A percentile compares a stretch with the other conserved stretches of the same genome.
Evolutionary conservation across 2,113 vertebrate genomes (phyloP).

Genomic region (Andinoacara biseriatus): DNA sequence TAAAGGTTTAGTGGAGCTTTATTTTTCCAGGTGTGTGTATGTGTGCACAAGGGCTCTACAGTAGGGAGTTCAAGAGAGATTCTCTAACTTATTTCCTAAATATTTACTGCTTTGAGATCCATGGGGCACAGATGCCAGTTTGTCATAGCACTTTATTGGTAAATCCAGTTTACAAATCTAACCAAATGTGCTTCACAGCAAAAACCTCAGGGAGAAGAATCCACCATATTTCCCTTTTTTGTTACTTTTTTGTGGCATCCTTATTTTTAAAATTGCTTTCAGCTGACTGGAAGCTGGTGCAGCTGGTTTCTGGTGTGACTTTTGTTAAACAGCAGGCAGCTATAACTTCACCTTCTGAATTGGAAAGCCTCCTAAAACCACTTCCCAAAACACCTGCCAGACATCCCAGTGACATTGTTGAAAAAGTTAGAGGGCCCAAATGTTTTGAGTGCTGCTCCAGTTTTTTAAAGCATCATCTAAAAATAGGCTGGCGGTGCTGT

Average conservation of each 20-base stretch:
- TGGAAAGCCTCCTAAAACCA: slow-evolving; percentile 20
- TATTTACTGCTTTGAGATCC: slow-evolving; percentile 21
- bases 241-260: background rate
- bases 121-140: slow-evolving; percentile 15
- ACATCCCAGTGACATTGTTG: background rate
- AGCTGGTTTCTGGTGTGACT: slow-evolving; percentile 31
- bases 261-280: slow-evolving; percentile 44
- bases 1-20: slow-evolving; percentile 54
- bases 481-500: background rate
- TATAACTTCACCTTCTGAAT: slow-evolving; percentile 11
- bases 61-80: background rate
- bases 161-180: slow-evolving; percentile 18
- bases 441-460: background rate
- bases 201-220: slow-evolving; percentile 32
- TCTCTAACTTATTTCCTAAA: slow-evolving; percentile 19
- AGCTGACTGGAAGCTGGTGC: slow-evolving; percentile 25
- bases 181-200: slow-evolving; percentile 33
- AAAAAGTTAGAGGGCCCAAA: background rate
- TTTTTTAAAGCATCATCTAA: background rate
- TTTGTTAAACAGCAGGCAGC: slow-evolving; percentile 33
- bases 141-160: slow-evolving; percentile 16
- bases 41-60: background rate
- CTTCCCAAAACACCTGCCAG: slow-evolving; percentile 28
- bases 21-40: slow-evolving; percentile 14
- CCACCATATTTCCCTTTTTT: background rate